Percentiles rank a stretch among this genome's conserved stretches.
Evolutionary conservation across 2,888 invertebrate genomes (phyloP).

Genomic region (Temnothorax rugatulus): DNA sequence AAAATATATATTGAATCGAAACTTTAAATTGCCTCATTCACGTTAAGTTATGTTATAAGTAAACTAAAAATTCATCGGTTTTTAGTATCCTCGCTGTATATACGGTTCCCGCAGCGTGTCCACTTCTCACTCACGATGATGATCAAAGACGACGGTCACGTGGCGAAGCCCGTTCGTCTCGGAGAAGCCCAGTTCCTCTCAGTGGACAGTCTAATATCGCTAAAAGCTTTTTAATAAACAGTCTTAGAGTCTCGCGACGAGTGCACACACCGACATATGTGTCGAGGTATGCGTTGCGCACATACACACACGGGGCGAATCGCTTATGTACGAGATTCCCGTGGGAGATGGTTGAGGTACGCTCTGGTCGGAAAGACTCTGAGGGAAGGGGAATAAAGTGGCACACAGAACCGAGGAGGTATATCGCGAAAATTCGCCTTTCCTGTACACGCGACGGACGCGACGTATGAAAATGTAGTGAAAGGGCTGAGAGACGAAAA

Average conservation of each 20-base stretch:
- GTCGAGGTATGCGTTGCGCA: not conserved
- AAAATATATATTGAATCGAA: not conserved
- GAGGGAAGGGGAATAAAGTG: constrained; percentile 1
- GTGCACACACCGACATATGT: constrained; percentile 36
- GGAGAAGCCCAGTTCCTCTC: constrained; percentile 36
- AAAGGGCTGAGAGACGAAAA: not conserved
- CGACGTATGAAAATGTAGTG: constrained; percentile 63
- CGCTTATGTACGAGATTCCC: constrained; percentile 32
- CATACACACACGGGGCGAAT: not conserved
- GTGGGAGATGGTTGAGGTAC: constrained; percentile 21
- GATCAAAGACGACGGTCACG: constrained; percentile 42
- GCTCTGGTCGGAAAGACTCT: not conserved
- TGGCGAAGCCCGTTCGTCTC: constrained; percentile 5
- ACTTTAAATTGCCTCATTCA: not conserved
- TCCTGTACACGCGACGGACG: constrained; percentile 26
- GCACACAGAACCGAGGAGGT: constrained; percentile 21
- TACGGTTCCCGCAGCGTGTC: not conserved
- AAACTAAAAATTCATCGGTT: not conserved
- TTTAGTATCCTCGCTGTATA: not conserved
- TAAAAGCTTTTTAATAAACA: constrained; percentile 82
- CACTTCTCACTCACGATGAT: constrained; percentile 4
- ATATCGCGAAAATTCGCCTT: constrained; percentile 60
- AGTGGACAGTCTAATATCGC: constrained; percentile 76
- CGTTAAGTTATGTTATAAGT: not conserved
- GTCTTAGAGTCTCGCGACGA: constrained; percentile 63